Percentiles rank a stretch among this genome's conserved stretches.
These are phyloP conservation scores for Tragelaphus strepsiceros DNA, from an alignment of 2,113 vertebrate species.

Conservation along the genomic window DNA sequence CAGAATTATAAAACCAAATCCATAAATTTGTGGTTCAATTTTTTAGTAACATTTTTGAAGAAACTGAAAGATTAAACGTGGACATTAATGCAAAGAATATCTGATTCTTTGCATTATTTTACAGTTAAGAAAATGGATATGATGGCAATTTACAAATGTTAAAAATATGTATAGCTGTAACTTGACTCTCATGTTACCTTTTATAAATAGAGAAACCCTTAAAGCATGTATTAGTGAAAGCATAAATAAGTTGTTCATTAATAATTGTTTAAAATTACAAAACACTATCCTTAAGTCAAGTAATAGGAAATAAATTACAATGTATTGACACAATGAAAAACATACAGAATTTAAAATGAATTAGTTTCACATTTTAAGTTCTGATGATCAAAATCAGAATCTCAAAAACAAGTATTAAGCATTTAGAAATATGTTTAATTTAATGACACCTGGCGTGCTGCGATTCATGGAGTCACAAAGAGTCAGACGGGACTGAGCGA, in stretches of 20 bases:
- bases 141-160: background rate
- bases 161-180: background rate
- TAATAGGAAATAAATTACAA: background rate
- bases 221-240: background rate
- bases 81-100: background rate
- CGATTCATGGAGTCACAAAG: background rate
- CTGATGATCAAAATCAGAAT: background rate
- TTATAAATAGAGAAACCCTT: background rate
- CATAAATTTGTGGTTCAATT: background rate
- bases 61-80: background rate
- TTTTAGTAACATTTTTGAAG: background rate
- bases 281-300: background rate
- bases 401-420: background rate
- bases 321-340: background rate
- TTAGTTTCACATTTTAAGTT: background rate
- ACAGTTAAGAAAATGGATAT: background rate
- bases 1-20: background rate
- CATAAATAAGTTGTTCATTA: background rate
- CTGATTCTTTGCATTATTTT: background rate
- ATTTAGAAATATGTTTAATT: background rate
- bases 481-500: background rate
- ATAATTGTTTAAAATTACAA: background rate
- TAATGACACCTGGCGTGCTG: rapidly evolving
- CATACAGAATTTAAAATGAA: background rate
- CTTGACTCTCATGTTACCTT: background rate